Percentiles rank a stretch among this genome's conserved stretches.
phyloP scores from a whole-genome alignment of 1,140 invertebrate genomes.

The Apis florea region DNA sequence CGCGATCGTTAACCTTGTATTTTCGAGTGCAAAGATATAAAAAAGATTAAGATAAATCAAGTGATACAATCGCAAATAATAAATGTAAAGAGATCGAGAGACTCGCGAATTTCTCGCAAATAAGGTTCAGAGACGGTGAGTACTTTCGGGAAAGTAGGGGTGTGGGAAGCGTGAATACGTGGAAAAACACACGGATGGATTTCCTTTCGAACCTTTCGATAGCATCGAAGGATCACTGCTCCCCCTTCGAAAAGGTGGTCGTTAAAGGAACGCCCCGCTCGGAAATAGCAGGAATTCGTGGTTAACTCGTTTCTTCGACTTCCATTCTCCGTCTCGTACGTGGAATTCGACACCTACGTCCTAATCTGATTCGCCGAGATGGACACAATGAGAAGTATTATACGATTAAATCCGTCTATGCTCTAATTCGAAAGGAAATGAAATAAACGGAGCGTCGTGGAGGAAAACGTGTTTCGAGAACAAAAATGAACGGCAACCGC shows the following conservation, averaged over 20 bases:
- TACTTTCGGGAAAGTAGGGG: not conserved
- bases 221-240: constrained; percentile 21
- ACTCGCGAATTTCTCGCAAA: not conserved
- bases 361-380: not conserved
- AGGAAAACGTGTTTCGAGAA: not conserved
- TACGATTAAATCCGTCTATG: not conserved
- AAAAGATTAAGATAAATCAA: not conserved
- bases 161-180: not conserved
- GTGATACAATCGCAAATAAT: not conserved
- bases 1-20: too few relatives aligned
- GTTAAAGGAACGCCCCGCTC: constrained; percentile 42
- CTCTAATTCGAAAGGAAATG: not conserved
- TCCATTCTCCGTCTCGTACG: constrained; percentile 16
- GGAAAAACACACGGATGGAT: not conserved
- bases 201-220: constrained; percentile 25
- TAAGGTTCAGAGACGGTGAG: not conserved
- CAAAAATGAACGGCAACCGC: too few relatives aligned
- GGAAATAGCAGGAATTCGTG: constrained; percentile 7
- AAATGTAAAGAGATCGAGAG: too few relatives aligned
- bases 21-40: too few relatives aligned
- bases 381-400: not conserved
- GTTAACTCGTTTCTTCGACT: constrained; percentile 12
- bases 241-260: constrained; percentile 3
- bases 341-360: constrained; percentile 1
- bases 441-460: not conserved